Evolutionary conservation across 2,113 vertebrate genomes (phyloP).

Genomic region (Guaruba guarouba): DNA sequence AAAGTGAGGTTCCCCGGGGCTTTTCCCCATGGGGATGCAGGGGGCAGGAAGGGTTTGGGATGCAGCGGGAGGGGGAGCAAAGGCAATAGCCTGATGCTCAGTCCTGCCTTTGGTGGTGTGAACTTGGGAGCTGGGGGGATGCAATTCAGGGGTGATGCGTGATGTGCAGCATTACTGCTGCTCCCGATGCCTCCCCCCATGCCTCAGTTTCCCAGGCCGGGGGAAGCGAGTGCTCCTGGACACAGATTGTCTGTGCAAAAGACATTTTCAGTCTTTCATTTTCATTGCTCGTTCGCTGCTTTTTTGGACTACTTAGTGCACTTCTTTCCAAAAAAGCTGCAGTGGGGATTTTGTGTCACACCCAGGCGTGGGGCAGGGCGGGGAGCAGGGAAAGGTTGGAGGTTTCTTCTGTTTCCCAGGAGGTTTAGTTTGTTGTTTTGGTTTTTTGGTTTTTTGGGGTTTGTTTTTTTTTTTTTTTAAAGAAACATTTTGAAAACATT

Average conservation of each 20-base stretch:
- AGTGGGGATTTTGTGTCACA: not conserved
- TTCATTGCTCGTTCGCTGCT: not conserved
- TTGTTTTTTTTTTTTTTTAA: too few species aligned
- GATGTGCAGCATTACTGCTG: not conserved
- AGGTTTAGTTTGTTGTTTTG: too few species aligned
- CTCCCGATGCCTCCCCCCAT: accelerated
- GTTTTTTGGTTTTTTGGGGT: too few species aligned
- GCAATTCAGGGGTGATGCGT: not conserved
- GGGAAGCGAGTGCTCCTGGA: accelerated
- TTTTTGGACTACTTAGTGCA: not conserved
- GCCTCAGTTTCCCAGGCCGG: not conserved
- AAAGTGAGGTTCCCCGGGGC: accelerated
- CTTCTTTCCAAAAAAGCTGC: not conserved
- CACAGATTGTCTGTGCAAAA: accelerated
- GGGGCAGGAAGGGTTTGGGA: not conserved
- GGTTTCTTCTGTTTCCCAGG: not conserved
- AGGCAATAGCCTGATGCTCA: not conserved
- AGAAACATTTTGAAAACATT: accelerated
- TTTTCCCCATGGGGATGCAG: not conserved
- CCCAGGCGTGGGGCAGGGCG: too few species aligned
- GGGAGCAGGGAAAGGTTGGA: too few species aligned
- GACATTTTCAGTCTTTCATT: not conserved
- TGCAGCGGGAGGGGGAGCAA: not conserved
- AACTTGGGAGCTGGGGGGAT: not conserved
- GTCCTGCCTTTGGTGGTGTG: not conserved